Evolutionary conservation across 2,113 vertebrate genomes (phyloP), one percentile per base, ranked within the genome.

Genomic region (Trichechus manatus): DNA sequence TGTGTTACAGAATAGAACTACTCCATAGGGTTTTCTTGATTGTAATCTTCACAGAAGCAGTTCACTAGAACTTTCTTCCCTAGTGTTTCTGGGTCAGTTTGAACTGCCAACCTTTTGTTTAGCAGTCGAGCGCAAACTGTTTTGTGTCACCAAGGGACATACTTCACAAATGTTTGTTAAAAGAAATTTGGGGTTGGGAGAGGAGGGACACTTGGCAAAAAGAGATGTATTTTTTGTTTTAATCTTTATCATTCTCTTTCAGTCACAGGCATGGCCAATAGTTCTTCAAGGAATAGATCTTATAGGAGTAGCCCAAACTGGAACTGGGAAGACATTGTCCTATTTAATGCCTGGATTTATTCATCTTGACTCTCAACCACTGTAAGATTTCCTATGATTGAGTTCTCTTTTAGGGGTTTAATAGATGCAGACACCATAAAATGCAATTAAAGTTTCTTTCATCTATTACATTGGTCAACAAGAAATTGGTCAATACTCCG

Each of bases 261-360:
- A 99, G 99, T 99, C 99, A 7, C 99, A 99, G 97, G 99, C 99
- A 0, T 99, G 99, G 99, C 99, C 99, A 0, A 98, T 99, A 95
- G 96, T 99, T 90, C 98, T 99, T 2, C 99, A 99, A 91, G 99
- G 99, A 83, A 98, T 99, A 91, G 99, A 99, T 98, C 98, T 99
- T 86, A 99, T 99, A 96, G 99, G 99, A 84, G 99, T 99, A 74
- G 99, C 99, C 75, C 99, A 99, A 97, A 99, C 99, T 1, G 99
- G 99, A 95, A 99, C 99, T 0, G 99, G 99, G 77, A 99, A 99
- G 98, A 99, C 99, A 0, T 95, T 99, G 93, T 99, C 99, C 0
- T 99, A 99, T 98, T 98, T 99, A 96, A 98, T 99, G 96, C 99
- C 99, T 50, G 99, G 99, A 91, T 99, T 99, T 97, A 99, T 99